Conservation (phyloP, 2,797 vertebrate genomes). For the Potorous gilbertii region DNA sequence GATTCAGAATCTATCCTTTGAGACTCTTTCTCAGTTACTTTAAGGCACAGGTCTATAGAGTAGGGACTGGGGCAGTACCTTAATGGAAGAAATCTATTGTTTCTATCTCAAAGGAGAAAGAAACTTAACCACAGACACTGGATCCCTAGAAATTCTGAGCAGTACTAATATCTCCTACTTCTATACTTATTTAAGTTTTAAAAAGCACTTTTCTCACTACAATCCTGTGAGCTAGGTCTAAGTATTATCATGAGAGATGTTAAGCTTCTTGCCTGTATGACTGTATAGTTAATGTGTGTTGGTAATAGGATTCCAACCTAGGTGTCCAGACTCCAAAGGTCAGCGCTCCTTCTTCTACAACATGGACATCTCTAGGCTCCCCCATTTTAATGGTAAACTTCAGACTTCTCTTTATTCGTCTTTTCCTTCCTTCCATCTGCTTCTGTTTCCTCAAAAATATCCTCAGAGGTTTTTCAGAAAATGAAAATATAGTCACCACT, state of each 20-base stretch:
- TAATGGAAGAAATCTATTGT: background rate
- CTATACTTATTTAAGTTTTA: background rate
- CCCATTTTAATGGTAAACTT: conserved; percentile 49
- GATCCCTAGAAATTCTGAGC: conserved; percentile 21
- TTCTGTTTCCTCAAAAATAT: background rate
- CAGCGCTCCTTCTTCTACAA: background rate
- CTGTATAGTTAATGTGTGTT: background rate
- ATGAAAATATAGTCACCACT: background rate
- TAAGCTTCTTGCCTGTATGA: background rate
- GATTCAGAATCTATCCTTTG: background rate
- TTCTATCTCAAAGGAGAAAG: conserved; percentile 38
- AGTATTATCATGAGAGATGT: background rate
- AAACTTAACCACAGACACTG: conserved; percentile 12
- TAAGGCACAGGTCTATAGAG: background rate
- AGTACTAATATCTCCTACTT: background rate
- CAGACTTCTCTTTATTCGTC: background rate
- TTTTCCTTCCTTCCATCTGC: background rate
- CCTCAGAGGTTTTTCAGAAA: background rate
- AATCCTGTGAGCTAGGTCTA: background rate
- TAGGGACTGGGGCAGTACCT: background rate
- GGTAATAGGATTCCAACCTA: background rate
- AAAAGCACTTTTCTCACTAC: background rate
- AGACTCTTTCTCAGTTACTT: conserved; percentile 18
- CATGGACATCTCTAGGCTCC: conserved; percentile 8
- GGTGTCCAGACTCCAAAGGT: background rate